phyloP scores from a whole-genome alignment of 2,888 invertebrate genomes.

The Agrilus mali region DNA sequence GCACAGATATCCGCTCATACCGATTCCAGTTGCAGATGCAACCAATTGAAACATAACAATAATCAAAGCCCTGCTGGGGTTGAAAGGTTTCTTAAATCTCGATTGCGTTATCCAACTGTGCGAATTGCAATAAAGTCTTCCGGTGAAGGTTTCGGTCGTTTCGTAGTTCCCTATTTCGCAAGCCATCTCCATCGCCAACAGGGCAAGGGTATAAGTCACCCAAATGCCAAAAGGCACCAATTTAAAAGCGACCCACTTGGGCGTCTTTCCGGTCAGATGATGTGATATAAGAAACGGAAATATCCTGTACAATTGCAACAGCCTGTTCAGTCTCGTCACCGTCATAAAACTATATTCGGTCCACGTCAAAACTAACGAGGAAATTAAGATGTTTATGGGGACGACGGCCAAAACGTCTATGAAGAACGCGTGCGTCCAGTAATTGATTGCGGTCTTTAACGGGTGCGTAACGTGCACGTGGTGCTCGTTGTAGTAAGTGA shows the following conservation, averaged over 20 bases:
- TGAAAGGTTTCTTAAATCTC: constrained; percentile 1
- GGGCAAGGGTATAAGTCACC: constrained; percentile 5
- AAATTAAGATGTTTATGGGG: constrained; percentile 13
- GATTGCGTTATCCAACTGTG: neutral
- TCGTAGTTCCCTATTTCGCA: constrained; percentile 4
- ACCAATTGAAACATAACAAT: constrained; percentile 4
- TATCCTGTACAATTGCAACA: constrained; percentile 13
- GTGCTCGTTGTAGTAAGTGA: constrained; percentile 16
- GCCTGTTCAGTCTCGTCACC: constrained; percentile 8
- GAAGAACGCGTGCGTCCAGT: constrained; percentile 17
- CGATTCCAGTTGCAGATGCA: constrained; percentile 1
- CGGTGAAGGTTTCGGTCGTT: neutral
- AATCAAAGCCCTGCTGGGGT: constrained; percentile 1
- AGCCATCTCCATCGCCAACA: constrained; percentile 3
- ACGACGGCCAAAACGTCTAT: constrained; percentile 15
- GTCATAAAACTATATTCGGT: neutral
- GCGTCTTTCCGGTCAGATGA: too few relatives aligned
- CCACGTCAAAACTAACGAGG: neutral
- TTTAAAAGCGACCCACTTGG: constrained; percentile 2
- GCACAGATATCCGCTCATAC: constrained; percentile 2
- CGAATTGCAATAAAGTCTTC: neutral
- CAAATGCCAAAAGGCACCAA: constrained; percentile 8
- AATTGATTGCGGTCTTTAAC: constrained; percentile 15
- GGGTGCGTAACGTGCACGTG: constrained; percentile 19
- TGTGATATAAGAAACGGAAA: neutral